Base-by-base conservation (phyloP, 2,797 vertebrate genomes). In the Pangasius macronema region DNA sequence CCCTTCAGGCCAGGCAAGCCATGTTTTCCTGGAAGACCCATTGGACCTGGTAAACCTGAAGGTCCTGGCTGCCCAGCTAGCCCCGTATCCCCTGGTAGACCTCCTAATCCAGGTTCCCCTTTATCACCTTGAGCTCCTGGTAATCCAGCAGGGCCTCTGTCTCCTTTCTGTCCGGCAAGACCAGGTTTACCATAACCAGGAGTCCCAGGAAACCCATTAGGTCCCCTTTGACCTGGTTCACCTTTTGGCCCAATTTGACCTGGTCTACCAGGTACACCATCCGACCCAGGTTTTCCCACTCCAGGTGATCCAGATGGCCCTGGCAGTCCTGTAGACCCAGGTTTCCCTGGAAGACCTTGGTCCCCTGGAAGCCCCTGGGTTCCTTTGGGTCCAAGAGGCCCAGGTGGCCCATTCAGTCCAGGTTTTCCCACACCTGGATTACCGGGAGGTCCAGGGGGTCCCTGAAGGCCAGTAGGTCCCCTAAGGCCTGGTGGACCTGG, bases 141-240 rank as follows among this genome's bases (percentile, higher is more conserved):
- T 18, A 95, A 93, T 73, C 99, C 99, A 0, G 92, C 85, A 87
- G 95, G 95, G 49, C 99, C 99, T 0, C 95, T 97, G 67, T 99
- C 98, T 84, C 99, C 99, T 90, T 99, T 99, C 33, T 95, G 94
- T 46, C 99, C 99, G 0, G 92, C 91, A 61, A 97, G 89, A 51
- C 99, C 99, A 6, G 97, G 98, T 93, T 99, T 98, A 86, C 98
- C 99, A 81, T 97, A 99, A 22, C 98, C 98, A 67, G 97, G 95
- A 0, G 95, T 90, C 2, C 99, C 99, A 1, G 97, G 97, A 90
- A 97, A 90, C 27, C 99, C 99, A 18, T 98, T 97, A 87, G 93
- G 83, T 83, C 97, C 97, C 0, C 95, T 95, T 10, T 90, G 86
- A 5, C 97, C 97, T 0, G 94, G 91, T 87, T 98, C 97, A 83